Evolutionary conservation across 2,113 vertebrate species (phyloP).

Genomic region (Rattus rattus): DNA sequence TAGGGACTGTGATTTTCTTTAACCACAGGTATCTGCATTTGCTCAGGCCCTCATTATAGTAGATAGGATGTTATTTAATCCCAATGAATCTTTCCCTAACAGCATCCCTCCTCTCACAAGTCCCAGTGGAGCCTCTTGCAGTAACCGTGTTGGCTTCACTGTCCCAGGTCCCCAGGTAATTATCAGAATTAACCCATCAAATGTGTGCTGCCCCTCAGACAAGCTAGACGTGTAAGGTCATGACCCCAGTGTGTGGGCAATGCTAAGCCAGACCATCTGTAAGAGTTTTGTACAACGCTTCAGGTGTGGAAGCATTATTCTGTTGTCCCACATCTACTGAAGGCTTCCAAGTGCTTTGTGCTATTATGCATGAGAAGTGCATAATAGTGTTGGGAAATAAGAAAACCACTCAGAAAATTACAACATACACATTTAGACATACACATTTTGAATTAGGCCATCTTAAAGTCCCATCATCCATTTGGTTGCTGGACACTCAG

Average conservation of each 20-base stretch:
- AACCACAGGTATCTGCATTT: constrained; percentile 77
- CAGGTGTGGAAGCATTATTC: constrained; percentile 1
- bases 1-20: constrained; percentile 78
- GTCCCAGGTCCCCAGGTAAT: constrained; percentile 22
- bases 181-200: constrained; percentile 50
- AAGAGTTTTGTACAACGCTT: neutral
- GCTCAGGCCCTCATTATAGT: constrained; percentile 76
- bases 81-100: constrained; percentile 46
- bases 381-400: neutral
- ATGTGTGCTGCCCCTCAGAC: constrained; percentile 35
- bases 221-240: neutral
- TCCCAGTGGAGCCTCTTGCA: constrained; percentile 10
- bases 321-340: neutral
- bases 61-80: constrained; percentile 75
- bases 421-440: neutral
- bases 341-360: constrained; percentile 35
- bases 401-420: neutral
- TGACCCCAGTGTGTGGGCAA: neutral
- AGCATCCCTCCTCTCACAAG: constrained; percentile 46
- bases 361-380: neutral
- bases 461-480: neutral
- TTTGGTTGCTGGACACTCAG: neutral
- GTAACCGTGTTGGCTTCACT: neutral
- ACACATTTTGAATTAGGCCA: neutral
- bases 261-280: neutral